Conservation (phyloP, 1,140 invertebrate genomes). For the Samia ricini region DNA sequence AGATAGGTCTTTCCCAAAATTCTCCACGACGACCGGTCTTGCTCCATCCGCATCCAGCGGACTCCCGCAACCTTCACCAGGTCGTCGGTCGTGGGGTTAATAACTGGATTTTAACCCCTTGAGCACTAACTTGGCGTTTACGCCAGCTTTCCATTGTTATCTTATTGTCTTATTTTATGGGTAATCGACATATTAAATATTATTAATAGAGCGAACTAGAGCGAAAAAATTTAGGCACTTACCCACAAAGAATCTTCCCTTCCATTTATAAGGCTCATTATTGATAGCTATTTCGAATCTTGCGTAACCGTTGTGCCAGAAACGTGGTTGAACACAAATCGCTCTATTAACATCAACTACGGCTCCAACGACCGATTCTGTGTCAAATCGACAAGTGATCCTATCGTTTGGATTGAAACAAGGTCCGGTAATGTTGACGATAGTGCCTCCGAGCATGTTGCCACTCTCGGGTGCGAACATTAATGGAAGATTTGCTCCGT, state of each 20-base stretch:
- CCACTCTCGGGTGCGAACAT: slow-evolving; percentile 95
- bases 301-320: slow-evolving; percentile 95
- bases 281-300: slow-evolving; percentile 92
- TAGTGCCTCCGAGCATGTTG: slow-evolving; percentile 96
- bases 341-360: slow-evolving; percentile 89
- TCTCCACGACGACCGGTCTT: too few relatives aligned
- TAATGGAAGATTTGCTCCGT: slow-evolving; percentile 87
- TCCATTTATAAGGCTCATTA: slow-evolving; percentile 91
- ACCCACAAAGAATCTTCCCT: slow-evolving; percentile 95
- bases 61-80: too few relatives aligned
- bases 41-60: too few relatives aligned
- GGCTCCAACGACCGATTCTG: slow-evolving; percentile 84
- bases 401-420: slow-evolving; percentile 85
- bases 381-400: slow-evolving; percentile 88
- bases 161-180: too few relatives aligned
- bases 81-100: too few relatives aligned
- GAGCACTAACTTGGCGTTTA: too few relatives aligned
- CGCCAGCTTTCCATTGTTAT: too few relatives aligned
- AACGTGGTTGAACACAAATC: slow-evolving; percentile 91
- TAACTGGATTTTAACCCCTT: too few relatives aligned
- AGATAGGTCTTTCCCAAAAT: too few relatives aligned
- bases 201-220: too few relatives aligned
- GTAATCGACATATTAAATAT: too few relatives aligned
- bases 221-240: too few relatives aligned
- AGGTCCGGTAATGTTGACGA: slow-evolving; percentile 96